These are phyloP conservation scores for Anthopleura xanthogrammica DNA, from an alignment of 92 coral and sea anemone species.

Conservation along the genomic window DNA sequence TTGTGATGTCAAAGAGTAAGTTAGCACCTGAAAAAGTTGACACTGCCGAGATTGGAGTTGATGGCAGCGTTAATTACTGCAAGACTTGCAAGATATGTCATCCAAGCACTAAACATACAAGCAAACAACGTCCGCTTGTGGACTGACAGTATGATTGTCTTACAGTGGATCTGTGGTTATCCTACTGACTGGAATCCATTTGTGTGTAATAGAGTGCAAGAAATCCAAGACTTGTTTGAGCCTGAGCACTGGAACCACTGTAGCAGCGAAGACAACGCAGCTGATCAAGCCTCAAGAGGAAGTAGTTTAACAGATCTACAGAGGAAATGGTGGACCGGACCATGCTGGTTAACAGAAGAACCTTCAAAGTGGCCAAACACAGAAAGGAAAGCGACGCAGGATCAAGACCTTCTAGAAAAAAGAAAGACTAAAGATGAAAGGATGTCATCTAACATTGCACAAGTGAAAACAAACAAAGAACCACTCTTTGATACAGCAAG, in stretches of 20 bases:
- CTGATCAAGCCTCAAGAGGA: slow-evolving; percentile 22
- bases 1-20: slow-evolving; percentile 9
- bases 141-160: slow-evolving; percentile 10
- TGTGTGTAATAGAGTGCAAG: slow-evolving; percentile 18
- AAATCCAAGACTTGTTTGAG: slow-evolving; percentile 3
- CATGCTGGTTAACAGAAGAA: neutral
- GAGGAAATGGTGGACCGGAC: slow-evolving; percentile 8
- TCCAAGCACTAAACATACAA: slow-evolving; percentile 4
- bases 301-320: neutral
- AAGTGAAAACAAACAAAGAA: slow-evolving; percentile 5
- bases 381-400: neutral
- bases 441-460: neutral
- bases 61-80: slow-evolving; percentile 21
- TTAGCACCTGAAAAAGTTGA: slow-evolving; percentile 6
- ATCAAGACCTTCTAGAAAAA: slow-evolving; percentile 4
- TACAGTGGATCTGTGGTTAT: slow-evolving; percentile 15
- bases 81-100: slow-evolving; percentile 10
- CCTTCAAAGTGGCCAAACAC: slow-evolving; percentile 4
- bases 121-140: slow-evolving; percentile 4
- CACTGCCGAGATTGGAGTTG: slow-evolving; percentile 2
- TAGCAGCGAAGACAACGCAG: neutral
- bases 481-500: slow-evolving; percentile 4
- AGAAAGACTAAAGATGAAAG: slow-evolving; percentile 1
- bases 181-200: slow-evolving; percentile 7
- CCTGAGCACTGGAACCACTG: slow-evolving; percentile 12